Base-by-base conservation (phyloP, 2,797 vertebrate species). In the Hoplostethus atlanticus region DNA sequence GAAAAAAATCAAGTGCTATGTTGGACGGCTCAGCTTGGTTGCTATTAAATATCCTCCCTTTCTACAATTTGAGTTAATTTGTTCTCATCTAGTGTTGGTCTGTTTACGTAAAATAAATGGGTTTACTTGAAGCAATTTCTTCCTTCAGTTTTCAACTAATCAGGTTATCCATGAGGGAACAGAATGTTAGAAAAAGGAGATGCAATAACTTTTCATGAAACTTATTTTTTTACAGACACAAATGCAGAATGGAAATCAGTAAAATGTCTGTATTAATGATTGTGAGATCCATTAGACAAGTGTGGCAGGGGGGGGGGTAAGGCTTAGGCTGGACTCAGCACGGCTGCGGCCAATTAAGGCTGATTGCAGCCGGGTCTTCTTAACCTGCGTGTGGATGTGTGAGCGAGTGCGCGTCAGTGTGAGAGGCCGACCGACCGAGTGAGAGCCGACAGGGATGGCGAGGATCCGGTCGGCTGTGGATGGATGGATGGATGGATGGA, bases 61-160 rank as follows among this genome's bases (percentile, higher is more conserved):
- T 21, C 13, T 21, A 21, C 21, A 25, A 56, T 56, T 2, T 3
- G 34, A n/a, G 3, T 5, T 44, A 31, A 25, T 7, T 64, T 28
- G 1, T 28, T 30, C 17, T 53, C 17, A 36, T 53, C 3, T 28
- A 30, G 17, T 10, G 51, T 30, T 30, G 51, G 21, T 28, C 9
- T 53, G 21, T 28, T 52, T 21, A 12, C 3, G 12, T 12, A 53
- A 28, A 53, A 28, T 28, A 30, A 53, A 53, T 53, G 51, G 34
- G 7, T 42, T 46, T 53, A 15, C n/a, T 62, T 34, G 17, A 34
- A 17, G 50, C 50, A 51, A 51, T 51, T 51, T 16, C 31, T 15
- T n/a, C 31, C 6, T 31, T 28, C 31, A n/a, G 3, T 5, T 46
- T 47, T 17, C 6, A 62, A 60, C 53, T 69, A 77, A n/a, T 64